Evolutionary conservation across 2,797 vertebrate genomes (phyloP), one percentile per base, ranked within the genome.

Genomic region (Pangasius djambal): DNA sequence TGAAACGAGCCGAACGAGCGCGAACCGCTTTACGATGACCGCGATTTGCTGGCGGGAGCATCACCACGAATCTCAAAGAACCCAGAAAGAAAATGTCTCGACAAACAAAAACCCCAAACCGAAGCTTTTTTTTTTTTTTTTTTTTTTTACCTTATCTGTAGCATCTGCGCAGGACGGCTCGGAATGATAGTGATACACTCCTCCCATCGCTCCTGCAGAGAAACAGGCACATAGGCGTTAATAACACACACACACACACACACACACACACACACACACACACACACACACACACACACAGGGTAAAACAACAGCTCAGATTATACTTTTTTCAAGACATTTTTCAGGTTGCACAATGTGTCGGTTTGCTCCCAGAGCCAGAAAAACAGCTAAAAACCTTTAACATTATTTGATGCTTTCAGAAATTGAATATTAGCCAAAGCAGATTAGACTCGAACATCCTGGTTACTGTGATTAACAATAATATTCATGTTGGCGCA

Each of bases 121-220:
- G 3, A 65, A 65, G 3, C 65, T 37, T 15, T 44, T 57, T 63
- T 63, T 28, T 55, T 48, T 48, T 48, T 48, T 48, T 48, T 48
- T 22, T 50, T 50, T 50, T 50, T 55, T 83, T 96, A 99, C 98
- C 97, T 99, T 99, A 94, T 99, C 98, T 89, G 96, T 97, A 94
- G 98, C 97, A 91, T 98, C 97, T 93, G 96, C 97, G 91, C 96
- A 98, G 69, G 97, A 96, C 89, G 96, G 97, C 94, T 99, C 98
- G 88, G 97, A 97, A 93, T 97, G 97, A 94, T 97, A 98, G 90
- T 97, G 97, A 96, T 97, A 98, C 48, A 97, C 93, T 94, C 97
- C 95, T 89, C 96, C 97, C 93, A 97, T 95, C 92, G 96, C 97
- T 95, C 98, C 98, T 99, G 84, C 37, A 69, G 20, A 69, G 16